Base-by-base conservation (phyloP, 2,797 vertebrate species). In the Coregonus sp. region DNA sequence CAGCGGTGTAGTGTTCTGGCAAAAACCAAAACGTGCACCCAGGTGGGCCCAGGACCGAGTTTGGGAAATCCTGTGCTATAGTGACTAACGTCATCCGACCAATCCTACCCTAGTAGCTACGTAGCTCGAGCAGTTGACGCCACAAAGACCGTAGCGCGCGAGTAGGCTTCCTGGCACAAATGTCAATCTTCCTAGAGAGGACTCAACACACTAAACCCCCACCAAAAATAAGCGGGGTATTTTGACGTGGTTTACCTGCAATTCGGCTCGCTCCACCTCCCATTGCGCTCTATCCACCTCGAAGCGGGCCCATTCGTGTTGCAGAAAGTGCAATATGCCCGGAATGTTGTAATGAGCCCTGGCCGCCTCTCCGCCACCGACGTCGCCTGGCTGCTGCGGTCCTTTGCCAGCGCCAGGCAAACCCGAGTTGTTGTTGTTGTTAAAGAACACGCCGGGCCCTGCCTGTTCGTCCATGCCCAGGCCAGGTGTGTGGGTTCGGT, bases 261-360 rank as follows among this genome's bases (percentile, higher is more conserved):
- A 92, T 91, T 98, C 97, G 82, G 97, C 95, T 80, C 96, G 92
- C 87, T 98, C 97, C 85, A 97, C 94, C 83, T 98, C 97, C 97
- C 97, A 97, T 82, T 97, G 96, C 51, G 96, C 93, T 89, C 95
- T 87, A 88, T 98, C 96, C 93, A 97, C 95, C 94, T 98, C 97
- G 90, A 96, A 97, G 63, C 97, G 96, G 93, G 95, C 96, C 97
- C 97, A 98, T 91, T 98, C 97, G 82, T 98, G 97, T 93, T 98
- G 97, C 89, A 98, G 95, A 89, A 97, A 99, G 94, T 97, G 97
- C 82, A 98, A 86, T 81, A 98, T 98, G 76, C 96, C 97, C 70
- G 97, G 97, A 81, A 99, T 94, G 90, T 95, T 97, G 94, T 97
- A 97, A 51, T 96, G 97, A 88, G 96, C 96, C 80, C 96, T 86